Evolutionary conservation across 2,113 vertebrate genomes (phyloP).

Genomic region (Tyto alba): DNA sequence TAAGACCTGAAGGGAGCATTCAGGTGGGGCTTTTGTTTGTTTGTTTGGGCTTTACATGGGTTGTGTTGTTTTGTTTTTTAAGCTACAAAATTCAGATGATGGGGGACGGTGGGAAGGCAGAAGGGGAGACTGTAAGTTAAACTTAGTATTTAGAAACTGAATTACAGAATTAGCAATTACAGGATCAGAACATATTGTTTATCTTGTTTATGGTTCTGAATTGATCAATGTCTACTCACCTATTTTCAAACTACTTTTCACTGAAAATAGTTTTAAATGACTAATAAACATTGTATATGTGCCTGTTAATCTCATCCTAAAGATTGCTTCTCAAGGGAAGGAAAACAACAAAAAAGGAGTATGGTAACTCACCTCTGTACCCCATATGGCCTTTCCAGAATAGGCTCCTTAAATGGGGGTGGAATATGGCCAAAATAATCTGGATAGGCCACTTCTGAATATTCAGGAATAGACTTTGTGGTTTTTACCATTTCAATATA

Average conservation of each 20-base stretch:
- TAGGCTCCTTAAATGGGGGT: conserved; percentile 87
- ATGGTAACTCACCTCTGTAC: conserved; percentile 87
- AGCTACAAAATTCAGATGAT: background rate
- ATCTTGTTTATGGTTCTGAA: background rate
- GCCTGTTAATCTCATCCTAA: background rate
- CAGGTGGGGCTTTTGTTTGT: too few relatives aligned
- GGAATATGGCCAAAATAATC: conserved; percentile 97
- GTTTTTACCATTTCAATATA: conserved; percentile 92
- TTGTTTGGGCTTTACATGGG: too few relatives aligned
- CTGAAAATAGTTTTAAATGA: background rate
- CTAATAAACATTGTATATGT: background rate
- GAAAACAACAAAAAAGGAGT: background rate
- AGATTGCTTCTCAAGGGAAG: background rate
- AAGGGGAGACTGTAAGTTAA: background rate
- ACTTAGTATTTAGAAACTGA: background rate
- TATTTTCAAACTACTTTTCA: background rate
- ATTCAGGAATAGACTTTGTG: conserved; percentile 87
- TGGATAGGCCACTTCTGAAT: conserved; percentile 94
- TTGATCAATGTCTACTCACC: background rate
- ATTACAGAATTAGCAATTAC: background rate
- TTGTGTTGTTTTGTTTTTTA: background rate
- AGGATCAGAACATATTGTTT: background rate
- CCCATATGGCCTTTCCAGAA: conserved; percentile 91
- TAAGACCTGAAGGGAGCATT: background rate
- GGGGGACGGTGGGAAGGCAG: background rate